These are phyloP conservation scores for Amorpha juglandis DNA, from an alignment of 2,888 invertebrate species.

Conservation along the genomic window DNA sequence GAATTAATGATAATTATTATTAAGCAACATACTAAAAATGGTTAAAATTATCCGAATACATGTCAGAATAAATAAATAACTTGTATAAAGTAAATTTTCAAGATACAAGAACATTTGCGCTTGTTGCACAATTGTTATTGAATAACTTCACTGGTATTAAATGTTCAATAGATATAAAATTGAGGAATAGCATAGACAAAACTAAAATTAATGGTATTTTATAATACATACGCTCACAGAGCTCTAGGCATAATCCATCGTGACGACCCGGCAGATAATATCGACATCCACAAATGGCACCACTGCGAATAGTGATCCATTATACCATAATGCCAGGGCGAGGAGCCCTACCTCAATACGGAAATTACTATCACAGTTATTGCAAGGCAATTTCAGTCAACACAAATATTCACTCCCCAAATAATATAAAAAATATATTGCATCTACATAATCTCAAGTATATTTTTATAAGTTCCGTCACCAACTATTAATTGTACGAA, in stretches of 20 bases:
- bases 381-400: slow-evolving; percentile 65
- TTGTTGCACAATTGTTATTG: too few species aligned
- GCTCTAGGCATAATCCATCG: slow-evolving; percentile 44
- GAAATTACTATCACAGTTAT: slow-evolving; percentile 67
- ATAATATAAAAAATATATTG: neutral
- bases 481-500: neutral
- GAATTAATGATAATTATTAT: too few species aligned
- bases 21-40: too few species aligned
- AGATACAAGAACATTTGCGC: too few species aligned
- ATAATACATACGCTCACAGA: slow-evolving; percentile 44
- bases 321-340: slow-evolving; percentile 53
- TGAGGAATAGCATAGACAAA: neutral
- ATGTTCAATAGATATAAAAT: neutral
- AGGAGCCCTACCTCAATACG: slow-evolving; percentile 72
- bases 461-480: neutral
- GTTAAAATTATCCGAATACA: too few species aligned
- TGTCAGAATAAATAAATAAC: neutral
- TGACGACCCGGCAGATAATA: slow-evolving; percentile 49
- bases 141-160: too few species aligned
- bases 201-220: slow-evolving; percentile 6
- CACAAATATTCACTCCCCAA: slow-evolving; percentile 42
- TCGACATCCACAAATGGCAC: slow-evolving; percentile 54
- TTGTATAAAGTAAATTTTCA: neutral
- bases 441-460: neutral
- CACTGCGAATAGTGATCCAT: slow-evolving; percentile 56